A percentile compares a stretch with the other conserved stretches of the same genome.
These are phyloP conservation scores for Ataeniobius toweri DNA, from an alignment of 2,797 vertebrate genomes.

Conservation along the genomic window DNA sequence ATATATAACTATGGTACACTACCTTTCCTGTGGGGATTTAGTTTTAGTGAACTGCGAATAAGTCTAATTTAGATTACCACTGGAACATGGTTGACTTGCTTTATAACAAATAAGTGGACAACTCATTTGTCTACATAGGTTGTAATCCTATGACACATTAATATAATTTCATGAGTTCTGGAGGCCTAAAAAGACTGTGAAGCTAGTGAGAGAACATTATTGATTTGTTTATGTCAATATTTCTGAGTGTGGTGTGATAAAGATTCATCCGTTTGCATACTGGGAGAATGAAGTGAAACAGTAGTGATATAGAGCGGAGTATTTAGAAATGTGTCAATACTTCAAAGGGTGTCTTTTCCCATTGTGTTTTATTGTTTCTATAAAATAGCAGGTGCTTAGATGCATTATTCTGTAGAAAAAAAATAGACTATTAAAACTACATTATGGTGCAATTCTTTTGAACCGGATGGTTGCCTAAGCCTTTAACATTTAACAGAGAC, in stretches of 20 bases:
- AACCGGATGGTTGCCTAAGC: conserved; percentile 7
- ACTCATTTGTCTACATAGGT: neutral
- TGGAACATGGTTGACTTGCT: neutral
- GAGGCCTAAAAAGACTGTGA: conserved; percentile 1
- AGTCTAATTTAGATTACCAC: neutral
- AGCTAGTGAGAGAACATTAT: conserved; percentile 28
- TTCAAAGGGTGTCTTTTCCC: conserved; percentile 19
- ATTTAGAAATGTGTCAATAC: conserved; percentile 47
- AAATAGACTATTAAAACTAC: conserved; percentile 43
- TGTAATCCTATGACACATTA: neutral
- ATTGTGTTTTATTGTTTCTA: conserved; percentile 27
- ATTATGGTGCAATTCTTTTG: conserved; percentile 18
- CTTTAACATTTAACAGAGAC: conserved; percentile 1
- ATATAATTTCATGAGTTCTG: neutral
- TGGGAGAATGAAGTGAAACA: conserved; percentile 48
- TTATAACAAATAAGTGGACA: neutral
- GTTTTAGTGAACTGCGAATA: neutral
- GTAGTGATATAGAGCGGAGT: conserved; percentile 29
- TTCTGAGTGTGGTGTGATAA: conserved; percentile 23
- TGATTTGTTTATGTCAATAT: conserved; percentile 52
- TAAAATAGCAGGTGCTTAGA: conserved; percentile 30
- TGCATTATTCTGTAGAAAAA: conserved; percentile 5
- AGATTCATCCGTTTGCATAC: conserved; percentile 30
- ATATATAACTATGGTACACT: neutral
- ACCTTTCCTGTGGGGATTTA: neutral